phyloP scores from a whole-genome alignment of 2,113 vertebrate genomes.

The Coturnix japonica region DNA sequence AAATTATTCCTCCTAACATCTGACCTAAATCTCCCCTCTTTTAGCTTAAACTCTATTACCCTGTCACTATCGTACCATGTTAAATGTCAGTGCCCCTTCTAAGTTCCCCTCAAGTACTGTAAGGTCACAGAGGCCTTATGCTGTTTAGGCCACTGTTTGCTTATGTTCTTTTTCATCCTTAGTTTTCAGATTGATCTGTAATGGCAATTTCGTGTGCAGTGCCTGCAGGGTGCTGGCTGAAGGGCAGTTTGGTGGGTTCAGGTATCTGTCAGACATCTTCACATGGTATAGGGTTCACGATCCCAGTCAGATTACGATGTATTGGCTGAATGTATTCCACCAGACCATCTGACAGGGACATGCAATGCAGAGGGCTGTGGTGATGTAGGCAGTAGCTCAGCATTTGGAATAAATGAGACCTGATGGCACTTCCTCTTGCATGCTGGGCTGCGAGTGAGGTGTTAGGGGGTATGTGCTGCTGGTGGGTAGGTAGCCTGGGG shows the following conservation, averaged over 20 bases:
- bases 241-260: neutral
- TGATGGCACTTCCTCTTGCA: rapidly evolving
- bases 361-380: neutral
- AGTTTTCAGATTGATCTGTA: neutral
- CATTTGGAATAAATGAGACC: neutral
- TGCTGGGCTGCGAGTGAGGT: neutral
- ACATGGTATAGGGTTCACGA: neutral
- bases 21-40: too few species aligned
- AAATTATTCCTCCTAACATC: too few species aligned
- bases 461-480: rapidly evolving
- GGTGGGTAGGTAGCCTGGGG: neutral
- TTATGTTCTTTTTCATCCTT: neutral
- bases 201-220: neutral
- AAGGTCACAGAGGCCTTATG: too few species aligned
- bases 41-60: too few species aligned
- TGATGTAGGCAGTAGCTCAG: neutral
- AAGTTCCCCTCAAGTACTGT: too few species aligned
- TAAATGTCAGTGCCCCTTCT: too few species aligned
- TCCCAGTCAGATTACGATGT: neutral
- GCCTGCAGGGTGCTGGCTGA: neutral
- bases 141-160: too few species aligned
- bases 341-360: neutral
- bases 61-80: too few species aligned
- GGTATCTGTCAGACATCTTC: neutral
- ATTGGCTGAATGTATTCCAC: neutral